Percentiles rank a stretch among this genome's conserved stretches.
Evolutionary conservation across 2,888 invertebrate species (phyloP).

Genomic region (Lysandra bellargus): DNA sequence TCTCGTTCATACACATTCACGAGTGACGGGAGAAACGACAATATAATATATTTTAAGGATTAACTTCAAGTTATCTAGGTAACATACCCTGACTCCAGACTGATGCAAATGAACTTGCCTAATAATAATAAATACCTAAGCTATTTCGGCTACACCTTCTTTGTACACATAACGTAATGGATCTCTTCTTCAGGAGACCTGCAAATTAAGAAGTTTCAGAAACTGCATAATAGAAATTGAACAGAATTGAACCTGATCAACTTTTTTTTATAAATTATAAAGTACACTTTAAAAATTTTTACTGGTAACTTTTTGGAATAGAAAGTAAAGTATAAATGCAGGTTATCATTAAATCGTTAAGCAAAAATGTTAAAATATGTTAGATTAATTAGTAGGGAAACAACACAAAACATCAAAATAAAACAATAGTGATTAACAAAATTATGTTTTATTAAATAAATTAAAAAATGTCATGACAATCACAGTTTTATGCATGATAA

Average conservation of each 20-base stretch:
- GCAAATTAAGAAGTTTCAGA: background rate
- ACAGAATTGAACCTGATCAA: background rate
- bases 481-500: constrained; percentile 19
- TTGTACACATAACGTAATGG: constrained; percentile 2
- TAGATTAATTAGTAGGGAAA: background rate
- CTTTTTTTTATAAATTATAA: background rate
- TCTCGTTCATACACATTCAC: too few relatives aligned
- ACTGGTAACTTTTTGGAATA: background rate
- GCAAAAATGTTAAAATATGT: background rate
- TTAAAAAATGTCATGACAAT: constrained; percentile 19
- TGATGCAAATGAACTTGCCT: background rate
- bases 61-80: too few relatives aligned
- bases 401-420: background rate
- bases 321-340: background rate
- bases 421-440: constrained; percentile 5
- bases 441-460: constrained; percentile 2
- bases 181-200: constrained; percentile 6
- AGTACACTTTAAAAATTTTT: background rate
- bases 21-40: too few relatives aligned
- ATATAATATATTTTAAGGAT: too few relatives aligned
- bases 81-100: background rate
- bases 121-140: background rate
- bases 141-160: constrained; percentile 21
- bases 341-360: background rate
- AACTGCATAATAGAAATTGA: background rate